Evolutionary conservation across 2,888 invertebrate species (phyloP), one percentile per base, ranked within the genome.

Genomic region (Drosophila barbarae): DNA sequence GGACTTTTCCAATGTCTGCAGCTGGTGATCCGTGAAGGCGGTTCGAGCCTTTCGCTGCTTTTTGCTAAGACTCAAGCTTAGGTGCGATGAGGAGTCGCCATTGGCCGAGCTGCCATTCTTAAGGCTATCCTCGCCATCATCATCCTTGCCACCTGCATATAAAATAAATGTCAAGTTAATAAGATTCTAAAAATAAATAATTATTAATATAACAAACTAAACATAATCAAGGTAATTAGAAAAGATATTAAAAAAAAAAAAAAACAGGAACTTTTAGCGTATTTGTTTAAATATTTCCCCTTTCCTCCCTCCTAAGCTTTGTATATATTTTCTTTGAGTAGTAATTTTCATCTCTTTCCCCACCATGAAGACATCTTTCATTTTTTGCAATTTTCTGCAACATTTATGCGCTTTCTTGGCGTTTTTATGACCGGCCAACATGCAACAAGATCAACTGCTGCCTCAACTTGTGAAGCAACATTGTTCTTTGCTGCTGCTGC

Each of bases 21-120:
- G 92, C 90, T 99, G 98, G 89, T 98, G 96, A 91, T 99, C 99
- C 32, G 99, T 99, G 92, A 99, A 99, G 47, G 99, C 99, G 26
- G 98, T 98, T 65, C 98, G 91, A 47, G 98, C 98, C 90, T 98
- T 98, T 71, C 98, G 91, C 88, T 98, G 97, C 90, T 98, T 98
- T 92, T 98, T 98, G 83, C 93, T 94, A 77, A 95, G 91, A 46
- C 90, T 86, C 34, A 87, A 68, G 41, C 77, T 66, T 53, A 81
- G 47, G 36, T 81, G 81, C 5, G 76, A 68, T 1, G 71, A 70
- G 36, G 67, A 73, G 50, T 84, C 81, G 6, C 84, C 84, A 30
- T 78, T 67, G 86, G 84, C 84, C 28, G 77, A 76, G 42, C 64
- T 79, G 71, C 87, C 86, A 73, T 88, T 89, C 72, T 89, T 90